A percentile compares a stretch with the other conserved stretches of the same genome.
These are phyloP conservation scores for pig (Sus scrofa) DNA, from an alignment of 2,113 vertebrate genomes.

Conservation along the genomic window DNA sequence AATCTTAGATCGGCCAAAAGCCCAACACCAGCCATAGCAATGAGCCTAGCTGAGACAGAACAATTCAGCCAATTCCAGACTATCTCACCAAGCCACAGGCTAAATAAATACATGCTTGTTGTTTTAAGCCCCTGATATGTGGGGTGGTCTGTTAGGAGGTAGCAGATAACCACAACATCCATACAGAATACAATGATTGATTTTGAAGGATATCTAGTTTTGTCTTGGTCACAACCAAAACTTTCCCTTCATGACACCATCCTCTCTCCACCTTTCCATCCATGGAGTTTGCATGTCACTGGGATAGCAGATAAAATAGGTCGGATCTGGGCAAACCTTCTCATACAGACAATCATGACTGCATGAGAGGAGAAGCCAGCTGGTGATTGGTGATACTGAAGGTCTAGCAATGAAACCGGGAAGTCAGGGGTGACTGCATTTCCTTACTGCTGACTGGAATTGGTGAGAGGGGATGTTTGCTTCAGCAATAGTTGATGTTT, in stretches of 20 bases:
- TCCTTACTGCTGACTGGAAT: background rate
- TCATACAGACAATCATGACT: background rate
- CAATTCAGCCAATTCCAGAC: background rate
- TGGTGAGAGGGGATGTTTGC: background rate
- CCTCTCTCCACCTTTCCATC: background rate
- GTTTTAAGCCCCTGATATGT: background rate
- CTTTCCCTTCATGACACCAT: background rate
- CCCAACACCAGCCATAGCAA: background rate
- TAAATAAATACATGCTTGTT: background rate
- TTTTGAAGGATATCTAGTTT: background rate
- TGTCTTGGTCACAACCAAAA: background rate
- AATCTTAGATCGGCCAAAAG: background rate
- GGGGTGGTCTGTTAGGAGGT: background rate
- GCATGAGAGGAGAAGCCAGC: background rate
- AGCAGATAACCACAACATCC: background rate
- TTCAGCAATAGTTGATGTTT: background rate
- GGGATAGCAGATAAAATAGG: background rate
- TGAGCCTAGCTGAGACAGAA: background rate
- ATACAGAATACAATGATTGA: background rate
- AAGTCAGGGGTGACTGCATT: background rate
- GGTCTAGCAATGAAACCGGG: background rate
- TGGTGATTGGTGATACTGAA: background rate
- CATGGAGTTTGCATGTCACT: background rate
- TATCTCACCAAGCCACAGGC: constrained; percentile 18
- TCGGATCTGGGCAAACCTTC: background rate